Evolutionary conservation across 2,797 vertebrate genomes (phyloP).

Genomic region (Nasua narica): DNA sequence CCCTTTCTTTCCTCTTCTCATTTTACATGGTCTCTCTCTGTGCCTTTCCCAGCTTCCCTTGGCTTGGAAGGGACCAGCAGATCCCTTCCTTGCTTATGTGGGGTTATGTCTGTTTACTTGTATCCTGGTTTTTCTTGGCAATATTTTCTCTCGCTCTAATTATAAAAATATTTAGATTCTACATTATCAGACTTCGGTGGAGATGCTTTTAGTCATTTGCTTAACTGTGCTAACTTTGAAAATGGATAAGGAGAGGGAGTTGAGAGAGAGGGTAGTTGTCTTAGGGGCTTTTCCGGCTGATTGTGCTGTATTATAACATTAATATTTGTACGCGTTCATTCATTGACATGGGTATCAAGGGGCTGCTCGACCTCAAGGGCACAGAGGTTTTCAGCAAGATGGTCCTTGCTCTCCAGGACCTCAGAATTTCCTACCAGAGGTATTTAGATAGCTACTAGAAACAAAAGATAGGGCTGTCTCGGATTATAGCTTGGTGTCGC

Average conservation of each 20-base stretch:
- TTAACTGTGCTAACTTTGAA: background rate
- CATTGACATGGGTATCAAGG: background rate
- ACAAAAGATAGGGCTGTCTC: background rate
- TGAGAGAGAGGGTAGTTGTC: background rate
- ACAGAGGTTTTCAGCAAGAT: background rate
- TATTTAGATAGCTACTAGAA: background rate
- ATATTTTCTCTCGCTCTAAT: background rate
- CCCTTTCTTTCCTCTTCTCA: background rate
- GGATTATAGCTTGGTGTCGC: background rate
- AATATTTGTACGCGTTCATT: background rate
- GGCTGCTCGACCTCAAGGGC: background rate
- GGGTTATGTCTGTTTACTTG: background rate
- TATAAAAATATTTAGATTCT: background rate
- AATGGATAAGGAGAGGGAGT: background rate
- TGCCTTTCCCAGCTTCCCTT: background rate
- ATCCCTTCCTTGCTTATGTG: background rate
- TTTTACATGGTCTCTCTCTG: background rate
- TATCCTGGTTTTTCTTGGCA: background rate
- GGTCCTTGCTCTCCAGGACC: background rate
- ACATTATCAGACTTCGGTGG: background rate
- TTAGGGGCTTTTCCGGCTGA: background rate
- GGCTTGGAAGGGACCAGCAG: background rate
- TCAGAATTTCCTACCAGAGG: background rate
- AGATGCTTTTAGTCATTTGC: conserved; percentile 4
- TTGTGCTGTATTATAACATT: background rate